phyloP scores from a whole-genome alignment of 2,113 vertebrate genomes.

The Daboia siamensis region DNA sequence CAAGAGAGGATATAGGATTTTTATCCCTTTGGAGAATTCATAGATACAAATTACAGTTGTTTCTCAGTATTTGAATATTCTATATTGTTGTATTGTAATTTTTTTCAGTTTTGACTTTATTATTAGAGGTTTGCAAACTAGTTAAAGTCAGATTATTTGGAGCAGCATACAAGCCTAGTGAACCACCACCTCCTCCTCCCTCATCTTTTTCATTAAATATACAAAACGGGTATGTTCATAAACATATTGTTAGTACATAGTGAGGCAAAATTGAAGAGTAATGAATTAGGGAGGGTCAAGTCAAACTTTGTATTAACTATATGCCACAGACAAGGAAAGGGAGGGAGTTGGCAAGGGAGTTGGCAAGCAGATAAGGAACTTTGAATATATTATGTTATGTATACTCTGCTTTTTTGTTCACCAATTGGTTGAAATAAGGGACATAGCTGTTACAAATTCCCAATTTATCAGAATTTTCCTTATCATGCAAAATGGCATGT shows the following conservation, averaged over 20 bases:
- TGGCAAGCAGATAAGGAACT: too few species aligned
- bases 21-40: not conserved
- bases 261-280: not conserved
- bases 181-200: not conserved
- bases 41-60: not conserved
- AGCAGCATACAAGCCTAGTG: not conserved
- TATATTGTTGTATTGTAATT: not conserved
- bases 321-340: too few species aligned
- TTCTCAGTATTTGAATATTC: not conserved
- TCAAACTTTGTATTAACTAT: not conserved
- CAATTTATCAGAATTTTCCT: too few species aligned
- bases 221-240: not conserved
- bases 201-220: too few species aligned
- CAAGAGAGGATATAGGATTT: not conserved
- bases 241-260: not conserved
- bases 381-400: too few species aligned
- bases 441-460: too few species aligned
- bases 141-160: not conserved
- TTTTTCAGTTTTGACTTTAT: not conserved
- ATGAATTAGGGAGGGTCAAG: not conserved
- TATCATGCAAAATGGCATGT: too few species aligned
- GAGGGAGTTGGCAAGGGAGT: too few species aligned
- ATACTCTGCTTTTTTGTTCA: too few species aligned
- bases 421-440: too few species aligned
- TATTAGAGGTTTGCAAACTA: not conserved